Evolutionary conservation across 1,140 invertebrate genomes (phyloP).

Genomic region (Ceratosolen fusciceps): DNA sequence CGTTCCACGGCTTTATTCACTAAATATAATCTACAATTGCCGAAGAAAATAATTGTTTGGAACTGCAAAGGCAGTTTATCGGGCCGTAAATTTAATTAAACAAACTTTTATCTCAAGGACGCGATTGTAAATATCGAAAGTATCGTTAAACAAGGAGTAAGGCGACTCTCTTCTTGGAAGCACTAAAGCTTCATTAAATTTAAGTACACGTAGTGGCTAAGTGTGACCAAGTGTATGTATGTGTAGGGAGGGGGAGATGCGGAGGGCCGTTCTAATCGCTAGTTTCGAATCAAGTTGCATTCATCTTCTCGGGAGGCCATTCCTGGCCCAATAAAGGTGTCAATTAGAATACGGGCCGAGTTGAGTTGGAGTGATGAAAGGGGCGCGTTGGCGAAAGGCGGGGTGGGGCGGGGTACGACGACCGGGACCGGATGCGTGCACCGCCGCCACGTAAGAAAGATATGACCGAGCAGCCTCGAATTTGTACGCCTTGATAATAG

Average conservation of each 20-base stretch:
- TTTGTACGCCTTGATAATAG: conserved; percentile 23
- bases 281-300: conserved; percentile 11
- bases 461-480: neutral
- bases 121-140: neutral
- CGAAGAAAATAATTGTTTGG: neutral
- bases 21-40: neutral
- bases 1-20: neutral
- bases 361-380: neutral
- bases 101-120: neutral
- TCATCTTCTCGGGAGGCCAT: neutral
- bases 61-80: neutral
- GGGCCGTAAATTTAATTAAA: neutral
- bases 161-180: neutral
- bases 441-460: neutral
- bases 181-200: conserved; percentile 2
- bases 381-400: neutral
- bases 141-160: neutral
- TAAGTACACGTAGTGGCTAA: neutral
- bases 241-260: neutral
- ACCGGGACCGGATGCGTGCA: neutral
- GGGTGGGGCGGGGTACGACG: no score
- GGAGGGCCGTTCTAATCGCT: neutral
- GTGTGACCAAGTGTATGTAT: neutral
- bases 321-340: conserved; percentile 24
- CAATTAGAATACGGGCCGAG: conserved; percentile 28